phyloP scores from a whole-genome alignment of 2,888 invertebrate species.

The Anthrax anthrax region DNA sequence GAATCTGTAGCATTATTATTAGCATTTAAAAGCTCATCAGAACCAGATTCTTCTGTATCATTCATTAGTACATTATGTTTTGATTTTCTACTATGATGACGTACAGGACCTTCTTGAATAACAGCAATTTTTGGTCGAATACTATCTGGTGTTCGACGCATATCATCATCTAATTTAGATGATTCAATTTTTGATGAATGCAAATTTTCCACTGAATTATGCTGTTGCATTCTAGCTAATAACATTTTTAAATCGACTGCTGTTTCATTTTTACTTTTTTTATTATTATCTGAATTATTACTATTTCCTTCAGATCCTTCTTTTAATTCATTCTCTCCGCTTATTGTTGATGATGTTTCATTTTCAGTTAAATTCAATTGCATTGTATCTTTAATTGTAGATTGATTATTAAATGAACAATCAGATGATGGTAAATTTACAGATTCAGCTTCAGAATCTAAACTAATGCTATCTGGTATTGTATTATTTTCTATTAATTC shows the following conservation, averaged over 20 bases:
- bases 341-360: slow-evolving; percentile 1
- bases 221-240: not conserved
- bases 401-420: not conserved
- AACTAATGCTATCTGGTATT: slow-evolving; percentile 6
- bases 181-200: no score
- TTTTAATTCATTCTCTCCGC: not conserved
- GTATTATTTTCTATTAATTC: slow-evolving; percentile 2
- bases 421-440: not conserved
- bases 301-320: not conserved
- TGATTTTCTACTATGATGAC: slow-evolving; percentile 5
- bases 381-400: slow-evolving; percentile 1
- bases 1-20: slow-evolving; percentile 24
- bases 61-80: slow-evolving; percentile 9
- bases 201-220: not conserved
- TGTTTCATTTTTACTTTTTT: not conserved
- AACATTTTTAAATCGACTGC: not conserved
- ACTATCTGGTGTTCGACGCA: slow-evolving; percentile 21
- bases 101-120: slow-evolving; percentile 24
- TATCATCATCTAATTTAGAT: not conserved
- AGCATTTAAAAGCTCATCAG: slow-evolving; percentile 23
- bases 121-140: slow-evolving; percentile 35
- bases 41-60: slow-evolving; percentile 35
- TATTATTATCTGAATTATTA: not conserved
- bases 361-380: slow-evolving; percentile 2
- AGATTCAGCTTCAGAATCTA: slow-evolving; percentile 3